These are phyloP conservation scores for Nemotelus nigrinus DNA, from an alignment of 2,888 invertebrate genomes.

Conservation along the genomic window DNA sequence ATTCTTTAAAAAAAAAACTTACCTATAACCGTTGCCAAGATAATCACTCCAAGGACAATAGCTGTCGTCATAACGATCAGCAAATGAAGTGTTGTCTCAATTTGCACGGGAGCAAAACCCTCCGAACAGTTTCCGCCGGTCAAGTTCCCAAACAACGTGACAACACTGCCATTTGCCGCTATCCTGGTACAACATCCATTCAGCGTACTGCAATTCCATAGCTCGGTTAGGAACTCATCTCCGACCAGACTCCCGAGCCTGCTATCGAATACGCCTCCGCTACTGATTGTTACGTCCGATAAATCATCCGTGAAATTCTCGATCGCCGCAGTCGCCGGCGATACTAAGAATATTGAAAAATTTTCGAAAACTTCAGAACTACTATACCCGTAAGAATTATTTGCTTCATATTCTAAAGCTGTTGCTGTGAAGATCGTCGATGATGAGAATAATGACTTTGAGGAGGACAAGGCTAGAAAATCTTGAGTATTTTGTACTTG, in stretches of 20 bases:
- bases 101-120: constrained; percentile 12
- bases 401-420: constrained; percentile 28
- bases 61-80: constrained; percentile 78
- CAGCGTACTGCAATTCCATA: constrained; percentile 46
- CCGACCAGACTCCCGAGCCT: constrained; percentile 18
- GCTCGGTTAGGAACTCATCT: constrained; percentile 43
- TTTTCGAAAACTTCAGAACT: constrained; percentile 42
- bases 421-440: constrained; percentile 31
- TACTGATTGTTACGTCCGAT: constrained; percentile 41
- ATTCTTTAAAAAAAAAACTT: constrained; percentile 25
- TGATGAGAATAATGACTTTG: constrained; percentile 25
- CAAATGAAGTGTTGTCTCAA: constrained; percentile 64
- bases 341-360: constrained; percentile 38
- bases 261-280: constrained; percentile 33
- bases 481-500: constrained; percentile 9
- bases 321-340: background rate
- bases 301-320: constrained; percentile 33
- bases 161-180: constrained; percentile 30
- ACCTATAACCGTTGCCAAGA: constrained; percentile 79
- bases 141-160: constrained; percentile 19
- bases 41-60: constrained; percentile 81
- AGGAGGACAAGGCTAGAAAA: background rate
- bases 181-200: constrained; percentile 42
- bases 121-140: constrained; percentile 35
- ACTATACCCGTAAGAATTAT: constrained; percentile 39